These are phyloP conservation scores for Bicyclus anynana DNA, from an alignment of 1,140 invertebrate species.

Conservation along the genomic window DNA sequence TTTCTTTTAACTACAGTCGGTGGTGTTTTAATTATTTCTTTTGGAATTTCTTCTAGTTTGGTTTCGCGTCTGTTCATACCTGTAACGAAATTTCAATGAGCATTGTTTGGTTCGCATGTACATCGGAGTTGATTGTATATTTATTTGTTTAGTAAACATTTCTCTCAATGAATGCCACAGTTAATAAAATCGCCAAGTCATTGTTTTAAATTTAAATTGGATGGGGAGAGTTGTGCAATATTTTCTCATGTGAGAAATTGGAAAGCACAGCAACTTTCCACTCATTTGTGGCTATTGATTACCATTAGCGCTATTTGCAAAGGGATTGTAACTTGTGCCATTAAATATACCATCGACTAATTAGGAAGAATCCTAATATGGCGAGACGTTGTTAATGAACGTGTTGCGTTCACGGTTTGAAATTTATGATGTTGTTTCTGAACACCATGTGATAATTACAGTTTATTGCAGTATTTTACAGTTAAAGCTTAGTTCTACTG, in stretches of 20 bases:
- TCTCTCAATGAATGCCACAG: conserved; percentile 10
- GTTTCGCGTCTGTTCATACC: conserved; percentile 41
- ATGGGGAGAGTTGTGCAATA: conserved; percentile 30
- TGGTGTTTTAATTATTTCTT: conserved; percentile 52
- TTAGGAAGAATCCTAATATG: neutral
- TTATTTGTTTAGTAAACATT: conserved; percentile 31
- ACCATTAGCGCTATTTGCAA: conserved; percentile 18
- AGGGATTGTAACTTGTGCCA: conserved; percentile 17
- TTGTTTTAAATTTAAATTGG: conserved; percentile 42
- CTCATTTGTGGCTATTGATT: conserved; percentile 24
- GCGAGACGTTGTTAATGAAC: neutral
- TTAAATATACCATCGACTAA: conserved; percentile 3
- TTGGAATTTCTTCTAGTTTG: conserved; percentile 37
- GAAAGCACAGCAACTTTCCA: conserved; percentile 39
- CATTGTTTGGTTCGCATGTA: conserved; percentile 12
- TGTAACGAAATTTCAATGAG: conserved; percentile 35
- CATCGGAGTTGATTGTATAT: conserved; percentile 10
- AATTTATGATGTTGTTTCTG: too few relatives aligned
- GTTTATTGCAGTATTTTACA: too few relatives aligned
- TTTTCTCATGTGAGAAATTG: conserved; percentile 42
- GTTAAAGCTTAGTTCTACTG: too few relatives aligned
- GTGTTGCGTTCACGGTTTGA: neutral
- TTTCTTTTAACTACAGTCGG: conserved; percentile 72
- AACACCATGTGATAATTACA: too few relatives aligned
- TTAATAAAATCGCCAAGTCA: conserved; percentile 24